These are phyloP conservation scores for Fistularia tabacaria DNA, from an alignment of 2,797 vertebrate genomes.

Conservation along the genomic window DNA sequence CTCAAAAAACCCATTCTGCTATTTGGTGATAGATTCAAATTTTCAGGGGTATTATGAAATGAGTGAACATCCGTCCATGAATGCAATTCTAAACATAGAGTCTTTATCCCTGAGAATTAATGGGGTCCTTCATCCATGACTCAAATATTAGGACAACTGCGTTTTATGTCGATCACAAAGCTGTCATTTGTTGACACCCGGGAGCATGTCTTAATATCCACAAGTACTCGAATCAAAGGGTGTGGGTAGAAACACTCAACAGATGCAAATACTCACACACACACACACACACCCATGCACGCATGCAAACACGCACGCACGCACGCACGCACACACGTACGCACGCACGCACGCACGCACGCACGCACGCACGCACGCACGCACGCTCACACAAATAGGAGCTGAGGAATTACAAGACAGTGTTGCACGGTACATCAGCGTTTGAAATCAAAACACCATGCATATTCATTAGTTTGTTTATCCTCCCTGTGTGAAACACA, in stretches of 20 bases:
- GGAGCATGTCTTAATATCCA: background rate
- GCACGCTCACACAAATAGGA: background rate
- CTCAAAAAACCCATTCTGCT: too few species aligned
- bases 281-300: too few species aligned
- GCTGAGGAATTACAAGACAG: background rate
- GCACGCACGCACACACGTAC: conserved; percentile 12
- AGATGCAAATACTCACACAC: conserved; percentile 12
- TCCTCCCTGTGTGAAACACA: conserved; percentile 35
- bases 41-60: background rate
- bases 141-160: conserved; percentile 3
- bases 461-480: conserved; percentile 60
- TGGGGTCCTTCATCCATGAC: conserved; percentile 2
- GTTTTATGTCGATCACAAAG: conserved; percentile 29
- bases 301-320: conserved; percentile 5
- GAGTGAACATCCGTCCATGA: conserved; percentile 1
- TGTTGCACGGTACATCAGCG: conserved; percentile 12
- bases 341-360: too few species aligned
- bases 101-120: conserved; percentile 14
- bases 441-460: conserved; percentile 45
- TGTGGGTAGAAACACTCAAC: background rate
- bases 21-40: too few species aligned
- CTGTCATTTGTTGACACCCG: conserved; percentile 23
- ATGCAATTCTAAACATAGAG: conserved; percentile 3
- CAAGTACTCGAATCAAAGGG: background rate
- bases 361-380: too few species aligned